phyloP scores from a whole-genome alignment of 2,113 vertebrate species.

The Leptobrachium ailaonicum region DNA sequence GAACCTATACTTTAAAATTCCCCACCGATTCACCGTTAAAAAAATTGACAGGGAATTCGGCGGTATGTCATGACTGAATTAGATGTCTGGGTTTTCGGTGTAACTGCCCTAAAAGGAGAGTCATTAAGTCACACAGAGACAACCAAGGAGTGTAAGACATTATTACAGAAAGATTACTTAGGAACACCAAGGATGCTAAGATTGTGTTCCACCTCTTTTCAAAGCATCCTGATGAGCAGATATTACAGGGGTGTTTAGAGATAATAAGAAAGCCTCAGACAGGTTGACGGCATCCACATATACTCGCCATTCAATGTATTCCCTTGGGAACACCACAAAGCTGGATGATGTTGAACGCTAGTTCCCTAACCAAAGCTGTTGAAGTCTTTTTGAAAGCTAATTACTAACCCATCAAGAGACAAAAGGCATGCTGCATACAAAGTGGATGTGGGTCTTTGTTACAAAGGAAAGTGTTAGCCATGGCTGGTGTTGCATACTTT shows the following conservation, averaged over 20 bases:
- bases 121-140: not conserved
- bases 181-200: constrained; percentile 56
- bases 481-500: too few species aligned
- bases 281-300: constrained; percentile 32
- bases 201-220: constrained; percentile 48
- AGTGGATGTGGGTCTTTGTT: too few species aligned
- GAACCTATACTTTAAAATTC: too few species aligned
- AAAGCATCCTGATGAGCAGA: constrained; percentile 59
- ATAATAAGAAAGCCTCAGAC: constrained; percentile 41
- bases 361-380: constrained; percentile 42
- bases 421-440: not conserved
- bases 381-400: not conserved
- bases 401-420: not conserved
- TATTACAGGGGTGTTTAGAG: constrained; percentile 56
- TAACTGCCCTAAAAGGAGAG: not conserved
- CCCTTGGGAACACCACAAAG: constrained; percentile 46
- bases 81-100: constrained; percentile 4
- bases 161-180: constrained; percentile 49
- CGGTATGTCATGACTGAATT: too few species aligned
- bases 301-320: constrained; percentile 64
- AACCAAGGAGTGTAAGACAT: too few species aligned
- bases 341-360: constrained; percentile 54
- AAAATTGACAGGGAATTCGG: too few species aligned
- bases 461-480: too few species aligned
- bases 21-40: too few species aligned